A percentile compares a stretch with the other conserved stretches of the same genome.
These are phyloP conservation scores for Seriola aureovittata DNA, from an alignment of 2,113 vertebrate species.

Conservation along the genomic window DNA sequence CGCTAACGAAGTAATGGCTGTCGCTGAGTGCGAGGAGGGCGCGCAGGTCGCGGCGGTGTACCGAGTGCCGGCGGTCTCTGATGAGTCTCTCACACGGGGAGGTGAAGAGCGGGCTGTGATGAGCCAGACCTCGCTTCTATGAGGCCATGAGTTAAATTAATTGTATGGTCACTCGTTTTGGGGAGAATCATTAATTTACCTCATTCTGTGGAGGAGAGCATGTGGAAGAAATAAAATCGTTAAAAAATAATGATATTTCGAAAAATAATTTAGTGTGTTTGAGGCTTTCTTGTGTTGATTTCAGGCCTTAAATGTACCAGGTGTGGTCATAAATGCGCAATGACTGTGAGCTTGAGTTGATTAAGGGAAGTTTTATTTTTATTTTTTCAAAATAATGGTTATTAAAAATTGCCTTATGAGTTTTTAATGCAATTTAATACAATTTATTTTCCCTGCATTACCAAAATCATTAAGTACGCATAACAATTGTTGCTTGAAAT, in stretches of 20 bases:
- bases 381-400: not conserved
- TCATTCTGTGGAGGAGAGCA: not conserved
- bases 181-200: not conserved
- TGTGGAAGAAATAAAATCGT: not conserved
- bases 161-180: not conserved
- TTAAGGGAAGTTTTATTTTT: not conserved
- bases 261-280: not conserved
- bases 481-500: conserved; percentile 19
- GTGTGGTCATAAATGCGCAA: conserved; percentile 29
- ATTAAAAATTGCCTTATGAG: conserved; percentile 16
- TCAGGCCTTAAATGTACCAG: not conserved
- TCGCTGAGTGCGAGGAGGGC: not conserved
- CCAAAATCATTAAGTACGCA: conserved; percentile 23
- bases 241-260: not conserved
- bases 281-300: not conserved
- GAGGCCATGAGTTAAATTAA: not conserved
- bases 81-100: not conserved
- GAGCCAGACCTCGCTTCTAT: not conserved
- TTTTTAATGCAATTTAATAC: conserved; percentile 1
- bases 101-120: not conserved
- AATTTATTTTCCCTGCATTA: conserved; percentile 20
- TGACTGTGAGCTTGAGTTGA: conserved; percentile 15
- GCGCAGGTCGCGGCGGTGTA: not conserved
- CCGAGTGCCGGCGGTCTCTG: not conserved
- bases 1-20: conserved; percentile 9